Base-by-base conservation (phyloP, 2,888 invertebrate genomes). In the Chironomus riparius region DNA sequence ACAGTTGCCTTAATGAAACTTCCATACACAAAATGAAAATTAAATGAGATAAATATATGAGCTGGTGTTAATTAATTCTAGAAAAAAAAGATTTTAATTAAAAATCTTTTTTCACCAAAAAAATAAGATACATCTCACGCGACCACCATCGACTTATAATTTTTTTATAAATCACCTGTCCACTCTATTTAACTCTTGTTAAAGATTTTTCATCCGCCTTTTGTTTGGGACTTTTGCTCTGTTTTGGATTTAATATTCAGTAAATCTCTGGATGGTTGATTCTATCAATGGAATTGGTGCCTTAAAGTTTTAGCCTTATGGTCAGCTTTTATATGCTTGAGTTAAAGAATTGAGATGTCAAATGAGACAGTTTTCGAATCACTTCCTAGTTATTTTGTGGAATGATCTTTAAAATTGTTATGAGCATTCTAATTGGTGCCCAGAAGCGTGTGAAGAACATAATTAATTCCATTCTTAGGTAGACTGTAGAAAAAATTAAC, bases 91-190 rank as follows among this genome's bases (percentile, higher is more conserved):
- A 18, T 56, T 56, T 56, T 56, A 56, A 56, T 56, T 56, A 56
- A 38, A 38, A 38, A 38, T 38, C 38, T 38, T 7, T 38, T 10
- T 38, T 38, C 38, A 38, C 7, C 56, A 15, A 56, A 56, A 56
- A 50, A 50, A 15, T n/a, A 50, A 18, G n/a, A 56, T 18, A 56
- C 18, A 15, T 56, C 56, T 56, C 56, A 56, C 56, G 65, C 65
- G 65, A 65, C 65, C 65, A 65, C 65, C 65, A 65, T 65, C 21
- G 65, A 65, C 65, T 65, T 13, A 7, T 21, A 65, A 65, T 65
- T 24, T 65, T 65, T 65, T 65, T 24, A 65, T 24, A 65, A 65
- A 65, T 65, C 65, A 65, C 21, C 65, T 65, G 65, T 65, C 65
- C 13, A 21, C 24, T 24, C 10, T 3, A 65, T 65, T 21, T 21